Evolutionary conservation across 2,113 vertebrate genomes (phyloP), one percentile per base, ranked within the genome.

Genomic region (Cyphomyrus discorhynchus): DNA sequence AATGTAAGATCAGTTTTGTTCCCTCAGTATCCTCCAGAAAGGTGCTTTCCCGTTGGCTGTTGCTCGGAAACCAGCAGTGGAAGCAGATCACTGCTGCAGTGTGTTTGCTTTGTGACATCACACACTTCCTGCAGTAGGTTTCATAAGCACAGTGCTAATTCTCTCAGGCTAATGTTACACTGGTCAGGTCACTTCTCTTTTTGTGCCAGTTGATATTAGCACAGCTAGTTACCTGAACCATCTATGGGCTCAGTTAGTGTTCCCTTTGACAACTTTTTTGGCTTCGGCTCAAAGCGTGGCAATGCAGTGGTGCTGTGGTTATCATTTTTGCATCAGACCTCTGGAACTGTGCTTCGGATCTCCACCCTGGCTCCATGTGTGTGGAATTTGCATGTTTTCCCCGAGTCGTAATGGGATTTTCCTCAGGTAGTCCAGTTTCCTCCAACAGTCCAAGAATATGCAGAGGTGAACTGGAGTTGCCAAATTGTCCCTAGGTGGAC

Each of bases 31-130:
- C 46, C 85, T 19, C 27, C 27, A 31, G 27, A 87, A 52, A 53
- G 19, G 49, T 53, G 49, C 24, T 53, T 31, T 39, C 49, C 50
- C 15, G 35, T 39, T 35, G 50, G 50, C 31, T 19, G 85, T 87
- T 87, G 85, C 85, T 35, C 50, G 50, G 85, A 52, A 39, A 87
- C 85, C 85, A 53, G 85, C 27, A 35, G 27, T 19, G 85, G 31
- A 35, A 56, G 85, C 27, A 87, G 49, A 47, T 52, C 50, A 52
- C 27, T 15, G n/a, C 85, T 19, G 50, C 49, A 80, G 74, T 80
- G 46, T 87, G 56, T 88, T 70, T 88, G 45, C 62, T 74, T 27
- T 88, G 39, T 31, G 58, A 74, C 58, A 70, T 46, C 56, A 88
- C 19, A n/a, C n/a, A n/a, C 7, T 88, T 70, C 45, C 50, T 35